Conservation (phyloP, 2,888 invertebrate genomes). For the Caenorhabditis imperialis region DNA sequence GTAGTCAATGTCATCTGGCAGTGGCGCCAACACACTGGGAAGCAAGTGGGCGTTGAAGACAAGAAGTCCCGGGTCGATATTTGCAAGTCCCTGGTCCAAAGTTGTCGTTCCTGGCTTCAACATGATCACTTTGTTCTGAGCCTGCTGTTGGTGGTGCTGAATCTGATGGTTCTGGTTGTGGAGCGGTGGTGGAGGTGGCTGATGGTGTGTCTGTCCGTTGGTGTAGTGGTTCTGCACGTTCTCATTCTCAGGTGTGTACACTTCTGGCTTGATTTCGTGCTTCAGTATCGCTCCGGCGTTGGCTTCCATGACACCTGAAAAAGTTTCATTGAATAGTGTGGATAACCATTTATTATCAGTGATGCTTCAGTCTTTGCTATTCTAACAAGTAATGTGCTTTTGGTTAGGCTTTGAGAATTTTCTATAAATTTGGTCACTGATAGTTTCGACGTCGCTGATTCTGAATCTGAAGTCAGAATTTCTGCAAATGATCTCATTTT, state of each 20-base stretch:
- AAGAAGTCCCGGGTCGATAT: constrained; percentile 17
- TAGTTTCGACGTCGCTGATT: too few species aligned
- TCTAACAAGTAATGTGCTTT: too few species aligned
- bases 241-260: too few species aligned
- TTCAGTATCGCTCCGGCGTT: constrained; percentile 17
- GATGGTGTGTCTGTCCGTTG: constrained; percentile 1
- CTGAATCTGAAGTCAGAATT: too few species aligned
- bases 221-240: constrained; percentile 1
- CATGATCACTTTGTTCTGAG: too few species aligned
- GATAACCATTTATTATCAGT: background rate
- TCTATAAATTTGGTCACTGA: too few species aligned
- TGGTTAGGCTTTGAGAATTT: too few species aligned
- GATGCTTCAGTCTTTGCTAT: background rate
- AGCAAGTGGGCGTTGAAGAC: constrained; percentile 37
- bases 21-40: constrained; percentile 27
- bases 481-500: too few species aligned
- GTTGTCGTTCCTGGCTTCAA: too few species aligned
- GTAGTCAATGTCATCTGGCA: constrained; percentile 31
- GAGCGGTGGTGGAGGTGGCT: background rate
- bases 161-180: constrained; percentile 6
- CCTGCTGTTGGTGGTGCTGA: too few species aligned
- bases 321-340: background rate
- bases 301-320: constrained; percentile 51
- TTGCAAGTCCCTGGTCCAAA: background rate
- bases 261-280: constrained; percentile 16